phyloP scores from a whole-genome alignment of 2,113 vertebrate genomes.

The Notechis scutatus region DNA sequence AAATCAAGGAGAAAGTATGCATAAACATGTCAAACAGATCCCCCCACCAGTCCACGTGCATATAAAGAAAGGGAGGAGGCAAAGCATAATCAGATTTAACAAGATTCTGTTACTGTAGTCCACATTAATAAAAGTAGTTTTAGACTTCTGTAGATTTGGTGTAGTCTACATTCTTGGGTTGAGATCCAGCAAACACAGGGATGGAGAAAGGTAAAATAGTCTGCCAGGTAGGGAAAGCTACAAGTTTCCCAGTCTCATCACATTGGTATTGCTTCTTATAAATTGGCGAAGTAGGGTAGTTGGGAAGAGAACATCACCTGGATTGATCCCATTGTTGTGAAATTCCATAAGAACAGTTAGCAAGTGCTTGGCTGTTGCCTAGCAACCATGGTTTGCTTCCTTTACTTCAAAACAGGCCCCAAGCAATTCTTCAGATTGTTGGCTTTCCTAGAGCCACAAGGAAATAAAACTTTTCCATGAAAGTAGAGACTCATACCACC shows the following conservation, averaged over 20 bases:
- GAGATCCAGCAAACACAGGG: not conserved
- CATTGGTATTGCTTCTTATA: not conserved
- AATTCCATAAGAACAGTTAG: not conserved
- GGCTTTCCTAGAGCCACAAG: not conserved
- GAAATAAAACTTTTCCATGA: not conserved
- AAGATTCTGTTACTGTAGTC: not conserved
- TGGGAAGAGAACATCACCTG: not conserved
- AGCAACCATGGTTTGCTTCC: not conserved
- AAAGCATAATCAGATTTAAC: not conserved
- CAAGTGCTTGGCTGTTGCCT: not conserved
- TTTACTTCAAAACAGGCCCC: not conserved
- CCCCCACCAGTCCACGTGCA: not conserved
- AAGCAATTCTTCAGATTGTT: not conserved
- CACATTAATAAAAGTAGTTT: not conserved
- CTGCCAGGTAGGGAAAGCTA: not conserved
- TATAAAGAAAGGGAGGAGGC: not conserved
- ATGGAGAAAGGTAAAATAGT: not conserved
- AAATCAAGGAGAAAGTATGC: not conserved
- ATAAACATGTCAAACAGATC: not conserved
- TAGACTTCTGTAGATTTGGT: not conserved
- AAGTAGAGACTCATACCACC: not conserved
- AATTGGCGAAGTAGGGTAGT: not conserved
- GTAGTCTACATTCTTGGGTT: not conserved
- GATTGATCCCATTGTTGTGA: not conserved
- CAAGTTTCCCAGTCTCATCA: not conserved